Conservation (phyloP, 2,797 vertebrate species). For the Galagoides demidoff region DNA sequence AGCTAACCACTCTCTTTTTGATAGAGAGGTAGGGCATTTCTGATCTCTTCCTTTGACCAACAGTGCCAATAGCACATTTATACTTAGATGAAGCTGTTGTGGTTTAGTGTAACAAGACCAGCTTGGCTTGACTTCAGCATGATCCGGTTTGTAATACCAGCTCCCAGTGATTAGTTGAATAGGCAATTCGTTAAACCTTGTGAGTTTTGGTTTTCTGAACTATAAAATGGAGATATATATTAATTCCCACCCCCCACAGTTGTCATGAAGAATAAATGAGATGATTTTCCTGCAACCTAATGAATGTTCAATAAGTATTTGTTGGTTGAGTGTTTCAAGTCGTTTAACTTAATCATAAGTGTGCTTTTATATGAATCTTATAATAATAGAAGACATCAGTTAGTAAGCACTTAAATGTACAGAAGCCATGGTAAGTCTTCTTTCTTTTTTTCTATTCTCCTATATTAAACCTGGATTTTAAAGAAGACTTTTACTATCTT, state of each 20-base stretch:
- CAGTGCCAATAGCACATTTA: background rate
- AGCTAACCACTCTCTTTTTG: background rate
- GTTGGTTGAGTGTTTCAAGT: background rate
- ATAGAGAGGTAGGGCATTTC: background rate
- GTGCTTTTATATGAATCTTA: background rate
- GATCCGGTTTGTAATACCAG: background rate
- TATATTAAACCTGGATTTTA: background rate
- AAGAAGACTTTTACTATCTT: background rate
- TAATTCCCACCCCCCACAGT: background rate
- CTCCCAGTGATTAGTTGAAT: conserved; percentile 15
- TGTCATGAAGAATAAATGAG: background rate
- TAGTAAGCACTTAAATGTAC: background rate
- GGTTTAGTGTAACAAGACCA: background rate
- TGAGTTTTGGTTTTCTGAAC: conserved; percentile 30
- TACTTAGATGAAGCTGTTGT: background rate
- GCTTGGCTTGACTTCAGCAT: conserved; percentile 25
- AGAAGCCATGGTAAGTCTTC: background rate
- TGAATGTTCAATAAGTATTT: background rate
- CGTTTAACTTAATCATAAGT: background rate
- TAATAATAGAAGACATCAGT: background rate
- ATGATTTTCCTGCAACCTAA: conserved; percentile 3
- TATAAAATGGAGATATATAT: background rate
- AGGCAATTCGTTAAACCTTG: conserved; percentile 15
- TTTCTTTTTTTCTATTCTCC: background rate
- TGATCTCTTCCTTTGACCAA: background rate